A percentile compares a stretch with the other conserved stretches of the same genome.
phyloP scores from a whole-genome alignment of 2,113 vertebrate genomes.

The Herpailurus yagouaroundi region DNA sequence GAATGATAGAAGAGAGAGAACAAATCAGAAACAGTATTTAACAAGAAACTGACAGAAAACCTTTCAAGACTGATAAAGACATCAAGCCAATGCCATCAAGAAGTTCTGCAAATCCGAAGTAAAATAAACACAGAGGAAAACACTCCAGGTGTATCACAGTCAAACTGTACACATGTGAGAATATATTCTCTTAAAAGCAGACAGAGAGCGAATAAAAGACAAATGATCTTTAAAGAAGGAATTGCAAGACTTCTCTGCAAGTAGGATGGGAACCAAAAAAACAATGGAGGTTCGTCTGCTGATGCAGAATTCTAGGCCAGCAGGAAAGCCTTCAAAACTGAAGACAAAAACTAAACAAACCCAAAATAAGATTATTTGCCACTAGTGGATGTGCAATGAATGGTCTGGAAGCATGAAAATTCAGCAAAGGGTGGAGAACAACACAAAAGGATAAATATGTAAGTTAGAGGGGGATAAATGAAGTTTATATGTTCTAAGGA shows the following conservation, averaged over 20 bases:
- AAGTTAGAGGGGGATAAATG: neutral
- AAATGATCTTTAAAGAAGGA: neutral
- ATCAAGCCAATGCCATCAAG: neutral
- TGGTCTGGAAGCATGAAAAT: neutral
- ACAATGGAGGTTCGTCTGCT: neutral
- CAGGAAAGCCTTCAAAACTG: neutral
- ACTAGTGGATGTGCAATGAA: neutral
- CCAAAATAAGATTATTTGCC: neutral
- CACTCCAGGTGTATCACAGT: neutral
- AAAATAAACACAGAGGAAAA: neutral
- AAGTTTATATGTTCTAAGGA: neutral
- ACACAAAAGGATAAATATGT: neutral
- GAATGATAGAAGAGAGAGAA: neutral
- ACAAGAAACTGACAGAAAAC: neutral
- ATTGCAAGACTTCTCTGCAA: neutral
- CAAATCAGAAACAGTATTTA: neutral
- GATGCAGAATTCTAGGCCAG: neutral
- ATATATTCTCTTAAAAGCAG: neutral
- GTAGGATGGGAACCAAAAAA: neutral
- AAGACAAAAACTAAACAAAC: constrained; percentile 26
- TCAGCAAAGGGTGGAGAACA: neutral
- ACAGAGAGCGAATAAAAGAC: neutral
- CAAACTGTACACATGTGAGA: neutral
- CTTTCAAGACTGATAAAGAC: neutral
- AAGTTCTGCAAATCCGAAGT: neutral